Evolutionary conservation across 2,888 invertebrate species (phyloP).

Genomic region (Netelia fuscicornis): DNA sequence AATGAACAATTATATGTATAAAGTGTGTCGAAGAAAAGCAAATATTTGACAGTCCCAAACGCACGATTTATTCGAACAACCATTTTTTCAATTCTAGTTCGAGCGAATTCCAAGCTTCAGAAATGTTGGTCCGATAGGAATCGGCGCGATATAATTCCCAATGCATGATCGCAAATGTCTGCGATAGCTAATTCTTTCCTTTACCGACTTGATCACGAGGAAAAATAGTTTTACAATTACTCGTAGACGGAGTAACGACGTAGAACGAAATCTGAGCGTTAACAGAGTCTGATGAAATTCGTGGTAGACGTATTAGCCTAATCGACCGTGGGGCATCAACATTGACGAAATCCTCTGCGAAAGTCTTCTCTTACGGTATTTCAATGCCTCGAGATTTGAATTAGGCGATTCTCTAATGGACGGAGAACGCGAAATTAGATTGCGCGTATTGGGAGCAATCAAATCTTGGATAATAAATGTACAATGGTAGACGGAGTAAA

Average conservation of each 20-base stretch:
- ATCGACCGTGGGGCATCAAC: not conserved
- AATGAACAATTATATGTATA: not conserved
- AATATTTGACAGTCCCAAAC: not conserved
- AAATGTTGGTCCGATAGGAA: conserved; percentile 3
- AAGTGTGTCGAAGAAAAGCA: not conserved
- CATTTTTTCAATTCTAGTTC: not conserved
- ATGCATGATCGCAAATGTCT: not conserved
- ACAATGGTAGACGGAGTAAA: conserved; percentile 11
- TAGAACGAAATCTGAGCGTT: not conserved
- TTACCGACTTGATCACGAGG: not conserved
- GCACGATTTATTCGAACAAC: not conserved
- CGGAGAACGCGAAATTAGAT: not conserved
- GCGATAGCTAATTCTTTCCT: no score
- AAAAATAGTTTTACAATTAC: not conserved
- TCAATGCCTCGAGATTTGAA: not conserved
- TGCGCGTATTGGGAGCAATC: not conserved
- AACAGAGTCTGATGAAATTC: conserved; percentile 5
- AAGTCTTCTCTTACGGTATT: not conserved
- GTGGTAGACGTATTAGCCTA: not conserved
- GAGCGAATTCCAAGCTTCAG: not conserved
- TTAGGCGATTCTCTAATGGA: not conserved
- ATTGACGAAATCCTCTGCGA: not conserved
- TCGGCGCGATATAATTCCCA: not conserved
- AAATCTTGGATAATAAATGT: not conserved
- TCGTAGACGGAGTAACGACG: not conserved